Percentiles rank a stretch among this genome's conserved stretches.
Evolutionary conservation across 2,888 invertebrate genomes (phyloP).

Genomic region (Dryobotodes eremita): DNA sequence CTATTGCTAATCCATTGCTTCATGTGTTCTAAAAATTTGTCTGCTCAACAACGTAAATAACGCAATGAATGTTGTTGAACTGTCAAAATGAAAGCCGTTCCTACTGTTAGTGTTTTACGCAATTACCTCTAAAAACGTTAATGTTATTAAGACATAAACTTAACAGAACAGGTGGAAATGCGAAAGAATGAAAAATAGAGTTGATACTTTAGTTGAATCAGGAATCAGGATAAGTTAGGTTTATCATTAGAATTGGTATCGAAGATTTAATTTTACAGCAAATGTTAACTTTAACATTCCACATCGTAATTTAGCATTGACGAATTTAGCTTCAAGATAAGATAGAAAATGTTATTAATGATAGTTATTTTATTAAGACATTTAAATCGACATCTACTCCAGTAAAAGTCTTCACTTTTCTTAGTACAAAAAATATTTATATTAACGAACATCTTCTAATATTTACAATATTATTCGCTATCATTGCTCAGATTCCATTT

Average conservation of each 20-base stretch:
- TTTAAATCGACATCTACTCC: constrained; percentile 45
- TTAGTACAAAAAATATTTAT: constrained; percentile 67
- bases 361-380: constrained; percentile 26
- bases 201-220: constrained; percentile 7
- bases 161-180: background rate
- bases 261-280: constrained; percentile 13
- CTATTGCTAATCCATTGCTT: too few species aligned
- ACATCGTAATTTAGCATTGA: constrained; percentile 23
- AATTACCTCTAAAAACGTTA: too few species aligned
- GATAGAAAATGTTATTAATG: constrained; percentile 14
- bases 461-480: constrained; percentile 69
- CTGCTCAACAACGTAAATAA: too few species aligned
- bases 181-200: background rate
- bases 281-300: constrained; percentile 17
- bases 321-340: constrained; percentile 25
- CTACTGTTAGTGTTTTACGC: too few species aligned
- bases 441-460: constrained; percentile 43
- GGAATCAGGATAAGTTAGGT: background rate
- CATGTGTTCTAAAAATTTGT: too few species aligned
- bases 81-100: too few species aligned
- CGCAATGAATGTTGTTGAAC: too few species aligned
- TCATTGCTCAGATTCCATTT: constrained; percentile 67
- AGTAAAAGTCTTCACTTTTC: constrained; percentile 43
- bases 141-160: too few species aligned
- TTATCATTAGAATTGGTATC: background rate